These are phyloP conservation scores for Heptranchias perlo DNA, from an alignment of 2,113 vertebrate species.

Conservation along the genomic window DNA sequence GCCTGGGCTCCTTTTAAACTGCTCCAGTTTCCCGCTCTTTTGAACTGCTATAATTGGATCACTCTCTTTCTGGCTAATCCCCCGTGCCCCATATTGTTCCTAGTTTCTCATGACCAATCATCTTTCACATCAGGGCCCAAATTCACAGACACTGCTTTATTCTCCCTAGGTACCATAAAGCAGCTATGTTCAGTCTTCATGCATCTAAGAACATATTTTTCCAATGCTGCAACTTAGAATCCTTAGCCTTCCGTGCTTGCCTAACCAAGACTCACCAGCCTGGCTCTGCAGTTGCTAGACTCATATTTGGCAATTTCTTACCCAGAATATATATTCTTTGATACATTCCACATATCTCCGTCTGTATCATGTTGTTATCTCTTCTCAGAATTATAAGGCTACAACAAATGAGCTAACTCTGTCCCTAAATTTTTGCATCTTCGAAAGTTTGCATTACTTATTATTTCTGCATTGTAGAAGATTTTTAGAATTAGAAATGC, in stretches of 20 bases:
- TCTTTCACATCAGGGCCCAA: neutral
- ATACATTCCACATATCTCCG: neutral
- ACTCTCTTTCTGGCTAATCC: neutral
- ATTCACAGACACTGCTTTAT: neutral
- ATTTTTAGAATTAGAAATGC: neutral
- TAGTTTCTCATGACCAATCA: neutral
- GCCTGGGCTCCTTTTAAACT: too few species aligned
- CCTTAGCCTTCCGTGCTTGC: too few species aligned
- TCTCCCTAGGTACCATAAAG: neutral
- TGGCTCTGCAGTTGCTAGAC: neutral
- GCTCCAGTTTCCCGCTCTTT: too few species aligned
- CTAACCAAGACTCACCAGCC: neutral
- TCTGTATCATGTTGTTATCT: neutral
- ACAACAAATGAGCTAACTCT: neutral
- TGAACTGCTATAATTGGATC: neutral
- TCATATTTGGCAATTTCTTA: neutral
- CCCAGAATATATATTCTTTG: neutral
- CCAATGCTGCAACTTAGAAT: neutral
- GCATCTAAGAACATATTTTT: too few species aligned
- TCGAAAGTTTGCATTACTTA: neutral
- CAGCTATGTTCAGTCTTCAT: neutral
- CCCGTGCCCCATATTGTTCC: neutral
- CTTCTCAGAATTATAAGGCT: neutral
- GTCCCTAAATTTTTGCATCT: neutral
- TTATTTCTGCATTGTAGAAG: neutral